Base-by-base conservation (phyloP, 2,113 vertebrate genomes). In the Smithornis capensis region DNA sequence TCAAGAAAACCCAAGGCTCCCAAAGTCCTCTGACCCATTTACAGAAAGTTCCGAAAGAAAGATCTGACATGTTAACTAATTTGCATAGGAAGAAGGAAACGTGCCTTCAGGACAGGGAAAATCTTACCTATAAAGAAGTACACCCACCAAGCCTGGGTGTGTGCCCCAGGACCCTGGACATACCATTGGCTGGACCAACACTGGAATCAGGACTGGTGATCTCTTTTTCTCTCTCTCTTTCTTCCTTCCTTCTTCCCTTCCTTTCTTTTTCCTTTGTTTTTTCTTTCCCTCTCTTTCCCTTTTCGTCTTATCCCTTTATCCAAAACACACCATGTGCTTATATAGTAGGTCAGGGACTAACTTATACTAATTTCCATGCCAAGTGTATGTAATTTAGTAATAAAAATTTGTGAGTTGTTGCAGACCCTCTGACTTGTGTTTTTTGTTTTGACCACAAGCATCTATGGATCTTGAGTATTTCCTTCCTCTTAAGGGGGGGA, bases 131-230 rank as follows among this genome's bases (percentile, higher is more conserved):
- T 33, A 28, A 52, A 38, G 27, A n/a, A 5, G 17, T 50, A 35
- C 5, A 3, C 18, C 22, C 9, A 27, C 12, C 22, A 50, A 74
- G 19, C 7, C 60, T 24, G 8, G 8, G 16, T 45, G 27, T 45
- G 37, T 3, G 4, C 2, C 6, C 14, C 27, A 28, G 37, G 12
- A 33, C 12, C 11, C 17, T 57, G 50, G 27, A 19, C 7, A 17
- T 75, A 6, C 19, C 1, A 1, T 3, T 59, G 37, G 12, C 33
- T 23, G 4, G 8, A n/a, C 15, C 23, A 27, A 4, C 0, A 0
- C 0, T 73, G 35, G 6, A 35, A 42, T 31, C 13, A 35, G 17
- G 16, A n/a, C 4, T 45, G 33, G 2, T 25, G 45, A 17, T n/a
- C 7, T 53, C 1, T 4, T n/a, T 52, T 37, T 44, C 35, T 40